Conservation (phyloP, 53 echinoderm and acorn worm genomes). For the Echinarachnius parma region DNA sequence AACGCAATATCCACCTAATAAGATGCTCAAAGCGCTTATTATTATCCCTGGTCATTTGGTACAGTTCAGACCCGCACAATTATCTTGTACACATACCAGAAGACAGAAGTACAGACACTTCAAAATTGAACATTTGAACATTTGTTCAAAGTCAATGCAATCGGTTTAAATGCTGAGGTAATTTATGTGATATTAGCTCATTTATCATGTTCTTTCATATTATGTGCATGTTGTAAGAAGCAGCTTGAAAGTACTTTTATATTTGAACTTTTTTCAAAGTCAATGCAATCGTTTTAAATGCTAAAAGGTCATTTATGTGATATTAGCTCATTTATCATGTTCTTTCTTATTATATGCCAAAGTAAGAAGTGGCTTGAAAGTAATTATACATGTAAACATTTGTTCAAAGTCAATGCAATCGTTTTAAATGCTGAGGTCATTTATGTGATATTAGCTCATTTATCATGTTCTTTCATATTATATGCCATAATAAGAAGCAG, state of each 20-base stretch:
- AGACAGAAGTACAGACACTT: neutral
- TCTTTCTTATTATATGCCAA: neutral
- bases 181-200: neutral
- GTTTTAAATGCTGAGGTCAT: slow-evolving; percentile 3
- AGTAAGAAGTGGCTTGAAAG: neutral
- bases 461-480: slow-evolving; percentile 3
- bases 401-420: slow-evolving; percentile 13
- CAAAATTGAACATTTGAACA: neutral
- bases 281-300: slow-evolving; percentile 1
- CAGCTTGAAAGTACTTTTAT: neutral
- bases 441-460: neutral
- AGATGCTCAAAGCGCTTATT: no score
- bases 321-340: neutral
- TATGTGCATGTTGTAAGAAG: neutral
- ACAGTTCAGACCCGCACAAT: no score
- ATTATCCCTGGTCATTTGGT: no score
- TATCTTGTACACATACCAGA: no score
- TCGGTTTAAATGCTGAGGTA: neutral
- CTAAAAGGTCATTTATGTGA: neutral
- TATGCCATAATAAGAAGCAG: slow-evolving; percentile 4
- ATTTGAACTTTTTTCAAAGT: slow-evolving; percentile 2
- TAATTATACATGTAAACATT: neutral
- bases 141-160: slow-evolving; percentile 5
- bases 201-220: neutral
- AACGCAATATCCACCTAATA: no score